phyloP scores from a whole-genome alignment of 1,140 invertebrate species.

The Bursaphelenchus mucronatus region DNA sequence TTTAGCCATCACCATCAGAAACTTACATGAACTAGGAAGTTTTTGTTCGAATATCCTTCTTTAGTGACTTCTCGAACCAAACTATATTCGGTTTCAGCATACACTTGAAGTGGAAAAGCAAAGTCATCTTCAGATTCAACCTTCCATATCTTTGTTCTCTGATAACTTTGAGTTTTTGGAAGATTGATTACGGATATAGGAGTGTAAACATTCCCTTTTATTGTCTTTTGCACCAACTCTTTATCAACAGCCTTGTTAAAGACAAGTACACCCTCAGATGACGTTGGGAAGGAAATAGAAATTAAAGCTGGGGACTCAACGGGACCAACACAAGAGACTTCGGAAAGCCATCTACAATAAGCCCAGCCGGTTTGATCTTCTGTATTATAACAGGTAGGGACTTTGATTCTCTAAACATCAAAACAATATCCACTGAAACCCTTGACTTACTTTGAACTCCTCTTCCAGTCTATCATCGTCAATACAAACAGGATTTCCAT shows the following conservation, averaged over 20 bases:
- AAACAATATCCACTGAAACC: conserved; percentile 38
- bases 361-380: conserved; percentile 51
- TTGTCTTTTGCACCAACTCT: background rate
- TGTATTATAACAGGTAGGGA: conserved; percentile 38
- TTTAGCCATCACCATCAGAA: background rate
- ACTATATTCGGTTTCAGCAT: background rate
- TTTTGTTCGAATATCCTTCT: conserved; percentile 18
- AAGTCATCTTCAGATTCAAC: background rate
- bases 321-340: conserved; percentile 4
- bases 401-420: conserved; percentile 35
- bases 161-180: conserved; percentile 8
- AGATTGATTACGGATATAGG: conserved; percentile 3
- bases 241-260: background rate
- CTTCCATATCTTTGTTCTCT: background rate
- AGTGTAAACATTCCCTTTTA: conserved; percentile 6
- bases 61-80: background rate
- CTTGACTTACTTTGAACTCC: conserved; percentile 2
- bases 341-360: conserved; percentile 42
- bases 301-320: conserved; percentile 15
- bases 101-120: background rate
- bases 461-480: conserved; percentile 18
- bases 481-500: conserved; percentile 24
- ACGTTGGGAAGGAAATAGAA: conserved; percentile 17
- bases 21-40: conserved; percentile 25
- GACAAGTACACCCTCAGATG: background rate